These are phyloP conservation scores for Lysandra bellargus DNA, from an alignment of 2,888 invertebrate genomes.

Conservation along the genomic window DNA sequence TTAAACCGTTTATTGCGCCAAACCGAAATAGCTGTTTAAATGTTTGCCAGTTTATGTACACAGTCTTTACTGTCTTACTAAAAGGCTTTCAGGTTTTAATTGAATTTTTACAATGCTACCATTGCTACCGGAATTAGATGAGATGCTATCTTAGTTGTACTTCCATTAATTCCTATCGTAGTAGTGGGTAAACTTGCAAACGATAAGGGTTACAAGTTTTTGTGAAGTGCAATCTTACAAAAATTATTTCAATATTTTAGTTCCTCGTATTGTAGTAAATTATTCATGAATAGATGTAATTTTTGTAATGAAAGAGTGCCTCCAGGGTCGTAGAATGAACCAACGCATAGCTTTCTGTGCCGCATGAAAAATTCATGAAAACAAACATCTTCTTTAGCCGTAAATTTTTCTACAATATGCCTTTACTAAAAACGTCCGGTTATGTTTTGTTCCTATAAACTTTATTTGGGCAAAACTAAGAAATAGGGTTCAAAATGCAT, in stretches of 20 bases:
- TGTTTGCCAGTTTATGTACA: slow-evolving; percentile 16
- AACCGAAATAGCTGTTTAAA: slow-evolving; percentile 28
- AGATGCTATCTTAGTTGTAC: slow-evolving; percentile 4
- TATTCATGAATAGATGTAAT: not conserved
- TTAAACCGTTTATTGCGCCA: slow-evolving; percentile 30
- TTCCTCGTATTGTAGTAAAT: not conserved
- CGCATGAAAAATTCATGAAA: slow-evolving; percentile 47
- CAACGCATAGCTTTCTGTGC: slow-evolving; percentile 44
- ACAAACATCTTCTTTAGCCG: slow-evolving; percentile 38
- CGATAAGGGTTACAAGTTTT: no score
- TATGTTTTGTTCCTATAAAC: not conserved
- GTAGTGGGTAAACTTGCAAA: no score
- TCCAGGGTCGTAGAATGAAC: slow-evolving; percentile 38
- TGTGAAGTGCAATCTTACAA: no score
- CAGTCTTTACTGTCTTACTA: slow-evolving; percentile 14
- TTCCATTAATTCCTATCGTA: not conserved
- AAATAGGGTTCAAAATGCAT: not conserved
- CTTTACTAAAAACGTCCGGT: slow-evolving; percentile 6
- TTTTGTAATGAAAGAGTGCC: slow-evolving; percentile 21
- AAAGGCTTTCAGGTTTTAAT: slow-evolving; percentile 11
- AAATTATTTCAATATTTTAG: no score
- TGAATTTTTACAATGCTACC: slow-evolving; percentile 13
- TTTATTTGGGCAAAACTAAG: not conserved
- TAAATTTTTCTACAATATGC: slow-evolving; percentile 30
- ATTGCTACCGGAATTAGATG: not conserved